A percentile compares a stretch with the other conserved stretches of the same genome.
Conservation (phyloP, 2,797 vertebrate species). For the Tragelaphus eurycerus region DNA sequence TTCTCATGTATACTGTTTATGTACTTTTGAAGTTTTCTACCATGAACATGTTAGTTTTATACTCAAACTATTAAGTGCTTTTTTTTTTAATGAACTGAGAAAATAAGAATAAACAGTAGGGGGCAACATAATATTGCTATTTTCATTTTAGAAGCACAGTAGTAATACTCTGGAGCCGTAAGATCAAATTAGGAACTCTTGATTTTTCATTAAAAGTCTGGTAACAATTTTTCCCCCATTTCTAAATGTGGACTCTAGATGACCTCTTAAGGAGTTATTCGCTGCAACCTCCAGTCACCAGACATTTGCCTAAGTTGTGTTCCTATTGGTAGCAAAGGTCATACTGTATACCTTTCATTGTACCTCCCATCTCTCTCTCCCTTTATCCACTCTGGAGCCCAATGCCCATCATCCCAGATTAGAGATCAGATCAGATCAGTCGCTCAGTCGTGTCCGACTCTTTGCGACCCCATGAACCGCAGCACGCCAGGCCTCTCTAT, state of each 20-base stretch:
- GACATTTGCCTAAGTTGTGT: background rate
- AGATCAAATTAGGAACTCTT: background rate
- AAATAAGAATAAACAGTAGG: constrained; percentile 39
- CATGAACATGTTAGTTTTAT: background rate
- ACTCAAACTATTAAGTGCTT: background rate
- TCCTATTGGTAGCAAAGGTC: background rate
- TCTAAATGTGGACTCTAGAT: background rate
- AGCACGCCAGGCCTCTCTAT: no score
- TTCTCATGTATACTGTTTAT: background rate
- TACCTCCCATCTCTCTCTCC: background rate
- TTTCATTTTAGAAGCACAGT: constrained; percentile 3
- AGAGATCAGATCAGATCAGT: no score
- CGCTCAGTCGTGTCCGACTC: no score
- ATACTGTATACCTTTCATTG: background rate
- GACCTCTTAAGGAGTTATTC: background rate
- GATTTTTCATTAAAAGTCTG: constrained; percentile 4
- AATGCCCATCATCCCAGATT: background rate
- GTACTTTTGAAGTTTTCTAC: background rate
- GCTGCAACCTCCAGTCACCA: background rate
- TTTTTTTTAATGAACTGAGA: background rate
- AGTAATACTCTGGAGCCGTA: background rate
- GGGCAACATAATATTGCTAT: constrained; percentile 42
- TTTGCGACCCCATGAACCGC: no score
- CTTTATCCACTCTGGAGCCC: background rate
- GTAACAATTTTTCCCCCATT: background rate